Conservation (phyloP, 2,888 invertebrate genomes). For the Zygaena filipendulae region DNA sequence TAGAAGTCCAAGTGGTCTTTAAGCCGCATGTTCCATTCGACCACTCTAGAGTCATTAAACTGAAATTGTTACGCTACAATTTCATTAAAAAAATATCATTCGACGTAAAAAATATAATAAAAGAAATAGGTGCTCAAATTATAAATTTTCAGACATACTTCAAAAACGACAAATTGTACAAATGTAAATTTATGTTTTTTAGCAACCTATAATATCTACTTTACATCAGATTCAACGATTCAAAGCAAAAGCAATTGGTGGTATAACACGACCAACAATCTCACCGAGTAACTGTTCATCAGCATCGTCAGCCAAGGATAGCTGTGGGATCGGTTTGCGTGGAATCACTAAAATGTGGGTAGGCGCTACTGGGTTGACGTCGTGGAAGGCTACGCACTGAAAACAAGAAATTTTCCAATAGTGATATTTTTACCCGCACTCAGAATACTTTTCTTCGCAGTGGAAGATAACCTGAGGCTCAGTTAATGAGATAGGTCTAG, state of each 20-base stretch:
- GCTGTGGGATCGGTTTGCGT: conserved; percentile 84
- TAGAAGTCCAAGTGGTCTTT: no score
- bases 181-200: not conserved
- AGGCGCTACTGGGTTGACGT: conserved; percentile 93
- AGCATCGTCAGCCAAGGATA: conserved; percentile 79
- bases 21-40: no score
- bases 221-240: not conserved
- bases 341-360: conserved; percentile 96
- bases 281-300: conserved; percentile 77
- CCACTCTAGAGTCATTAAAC: no score
- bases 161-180: not conserved
- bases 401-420: no score
- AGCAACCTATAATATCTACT: not conserved
- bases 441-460: not conserved
- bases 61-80: no score
- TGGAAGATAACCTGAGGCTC: no score
- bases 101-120: no score
- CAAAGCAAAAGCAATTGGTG: conserved; percentile 1
- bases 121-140: no score
- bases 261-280: no score
- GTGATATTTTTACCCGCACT: not conserved
- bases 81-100: no score
- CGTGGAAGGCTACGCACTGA: conserved; percentile 94
- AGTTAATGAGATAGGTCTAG: no score
- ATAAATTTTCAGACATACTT: no score